These are phyloP conservation scores for Sinocyclocheilus anshuiensis DNA, from an alignment of 2,113 vertebrate genomes.

Conservation along the genomic window DNA sequence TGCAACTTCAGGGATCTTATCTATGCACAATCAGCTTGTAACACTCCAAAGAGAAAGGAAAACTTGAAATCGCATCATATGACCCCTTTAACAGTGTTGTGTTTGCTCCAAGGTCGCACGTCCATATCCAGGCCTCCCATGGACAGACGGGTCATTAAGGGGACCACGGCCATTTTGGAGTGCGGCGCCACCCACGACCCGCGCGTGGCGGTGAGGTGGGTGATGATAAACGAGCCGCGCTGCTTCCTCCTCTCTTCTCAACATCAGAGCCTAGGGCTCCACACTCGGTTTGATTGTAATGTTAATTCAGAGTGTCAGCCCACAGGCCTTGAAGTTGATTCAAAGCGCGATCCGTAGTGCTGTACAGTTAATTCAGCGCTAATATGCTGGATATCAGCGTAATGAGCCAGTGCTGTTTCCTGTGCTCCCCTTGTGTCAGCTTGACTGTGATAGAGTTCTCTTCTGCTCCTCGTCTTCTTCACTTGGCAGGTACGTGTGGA, in stretches of 20 bases:
- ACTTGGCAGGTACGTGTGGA: conserved; percentile 85
- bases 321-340: conserved; percentile 53
- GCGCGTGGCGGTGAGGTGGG: conserved; percentile 84
- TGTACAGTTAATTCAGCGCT: conserved; percentile 55
- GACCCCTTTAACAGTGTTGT: conserved; percentile 28
- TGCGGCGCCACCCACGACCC: conserved; percentile 88
- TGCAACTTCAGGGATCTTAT: no score
- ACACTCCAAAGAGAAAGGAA: no score
- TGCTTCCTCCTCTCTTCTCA: background rate
- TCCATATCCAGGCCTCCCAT: conserved; percentile 82
- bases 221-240: background rate
- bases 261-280: conserved; percentile 2
- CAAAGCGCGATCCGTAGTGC: conserved; percentile 50
- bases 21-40: no score
- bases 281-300: conserved; percentile 38
- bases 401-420: conserved; percentile 52
- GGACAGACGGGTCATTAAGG: conserved; percentile 92
- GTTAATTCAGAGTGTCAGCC: conserved; percentile 52
- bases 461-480: background rate
- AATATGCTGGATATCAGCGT: conserved; percentile 55
- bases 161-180: conserved; percentile 84
- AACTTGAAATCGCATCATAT: no score
- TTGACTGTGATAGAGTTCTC: conserved; percentile 19
- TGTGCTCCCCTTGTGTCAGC: conserved; percentile 8
- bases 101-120: conserved; percentile 83